Percentiles rank a stretch among this genome's conserved stretches.
phyloP scores from a whole-genome alignment of 2,797 vertebrate species.

The Pseudochromis fuscus region DNA sequence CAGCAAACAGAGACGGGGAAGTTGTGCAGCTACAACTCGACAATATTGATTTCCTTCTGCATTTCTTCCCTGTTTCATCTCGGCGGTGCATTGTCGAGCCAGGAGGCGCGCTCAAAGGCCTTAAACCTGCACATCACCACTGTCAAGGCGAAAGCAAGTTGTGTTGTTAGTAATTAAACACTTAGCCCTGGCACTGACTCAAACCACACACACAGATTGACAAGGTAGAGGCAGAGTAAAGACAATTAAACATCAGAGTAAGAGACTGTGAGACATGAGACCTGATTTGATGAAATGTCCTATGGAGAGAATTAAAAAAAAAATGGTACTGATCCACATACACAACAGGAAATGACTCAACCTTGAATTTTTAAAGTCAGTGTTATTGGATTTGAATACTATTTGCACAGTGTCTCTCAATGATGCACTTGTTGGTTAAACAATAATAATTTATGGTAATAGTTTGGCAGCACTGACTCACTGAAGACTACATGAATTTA shows the following conservation, averaged over 20 bases:
- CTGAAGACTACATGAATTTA: conserved; percentile 17
- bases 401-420: neutral
- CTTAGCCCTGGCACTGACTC: conserved; percentile 70
- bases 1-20: conserved; percentile 33
- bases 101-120: conserved; percentile 62
- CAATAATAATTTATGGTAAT: conserved; percentile 5
- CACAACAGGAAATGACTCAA: conserved; percentile 12
- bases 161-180: conserved; percentile 81
- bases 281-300: conserved; percentile 29
- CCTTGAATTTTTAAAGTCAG: neutral
- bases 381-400: conserved; percentile 10
- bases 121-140: conserved; percentile 64
- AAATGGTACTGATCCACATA: neutral
- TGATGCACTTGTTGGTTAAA: conserved; percentile 6
- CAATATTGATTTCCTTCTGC: conserved; percentile 66
- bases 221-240: conserved; percentile 33
- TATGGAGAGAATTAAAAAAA: conserved; percentile 28
- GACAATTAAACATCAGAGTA: conserved; percentile 54
- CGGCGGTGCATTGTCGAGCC: conserved; percentile 46
- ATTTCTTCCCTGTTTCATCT: conserved; percentile 52
- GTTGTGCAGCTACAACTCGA: conserved; percentile 29
- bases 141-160: conserved; percentile 64
- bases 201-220: conserved; percentile 40
- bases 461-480: neutral
- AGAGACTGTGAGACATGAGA: conserved; percentile 36